Evolutionary conservation across 2,797 vertebrate species (phyloP), one percentile per base, ranked within the genome.

Genomic region (Ambastaia sidthimunki): DNA sequence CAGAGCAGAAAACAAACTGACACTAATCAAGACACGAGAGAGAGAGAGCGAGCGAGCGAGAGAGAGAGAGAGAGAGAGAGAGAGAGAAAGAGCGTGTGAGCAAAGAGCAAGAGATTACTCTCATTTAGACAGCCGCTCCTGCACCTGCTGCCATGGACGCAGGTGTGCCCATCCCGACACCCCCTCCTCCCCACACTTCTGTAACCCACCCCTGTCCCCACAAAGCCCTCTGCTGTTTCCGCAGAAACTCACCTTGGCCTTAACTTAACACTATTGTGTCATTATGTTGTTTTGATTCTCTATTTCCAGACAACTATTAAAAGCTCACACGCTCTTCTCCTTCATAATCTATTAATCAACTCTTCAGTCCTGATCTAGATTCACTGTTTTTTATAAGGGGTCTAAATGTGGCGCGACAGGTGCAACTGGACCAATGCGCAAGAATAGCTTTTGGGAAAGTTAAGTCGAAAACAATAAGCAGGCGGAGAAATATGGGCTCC

Each of bases 141-240:
- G 90, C 90, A 95, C 88, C 93, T 92, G 92, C 87, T 92, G 90
- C 89, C 91, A 92, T 80, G 83, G 93, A 86, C 92, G 90, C 93
- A 95, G 92, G 91, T 94, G 93, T 82, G 90, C 82, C 89, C 73
- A 76, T 82, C 88, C 89, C 91, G 87, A 88, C 76, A 19, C 41
- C 31, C 21, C 15, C 54, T 12, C 25, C 15, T 47, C 48, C 21
- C 59, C 28, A 4, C 28, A 13, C 50, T 34, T 55, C 34, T 48
- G 47, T 44, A 28, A 65, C 52, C 55, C 75, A 83, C 89, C 90
- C 88, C 50, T 3, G 69, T 65, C 7, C 57, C 81, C 86, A 85
- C 84, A 86, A 87, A 88, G 81, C 87, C 83, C 68, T 74, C 76
- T 15, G 77, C 78, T 50, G 91, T 93, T 92, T 90, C 91, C 90